Percentiles rank a stretch among this genome's conserved stretches.
phyloP scores from a whole-genome alignment of 2,113 vertebrate genomes.

The Xiphorhynchus elegans region DNA sequence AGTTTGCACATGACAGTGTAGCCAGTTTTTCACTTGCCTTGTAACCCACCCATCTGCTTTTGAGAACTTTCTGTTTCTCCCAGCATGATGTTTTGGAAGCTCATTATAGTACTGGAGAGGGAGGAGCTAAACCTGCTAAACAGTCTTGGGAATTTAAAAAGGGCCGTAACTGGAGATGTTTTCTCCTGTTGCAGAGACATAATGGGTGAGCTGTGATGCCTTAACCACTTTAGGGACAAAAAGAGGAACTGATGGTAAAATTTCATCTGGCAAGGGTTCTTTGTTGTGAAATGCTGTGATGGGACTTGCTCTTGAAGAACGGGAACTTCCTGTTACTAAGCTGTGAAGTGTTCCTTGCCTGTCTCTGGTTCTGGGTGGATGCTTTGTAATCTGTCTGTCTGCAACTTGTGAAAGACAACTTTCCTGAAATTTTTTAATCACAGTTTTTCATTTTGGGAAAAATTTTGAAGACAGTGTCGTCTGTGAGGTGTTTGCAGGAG shows the following conservation, averaged over 20 bases:
- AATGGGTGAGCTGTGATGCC: background rate
- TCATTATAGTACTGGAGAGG: background rate
- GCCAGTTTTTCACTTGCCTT: background rate
- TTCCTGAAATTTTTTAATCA: background rate
- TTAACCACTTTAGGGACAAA: background rate
- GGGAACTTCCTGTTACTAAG: conserved; percentile 8
- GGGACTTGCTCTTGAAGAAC: background rate
- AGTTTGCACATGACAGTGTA: background rate
- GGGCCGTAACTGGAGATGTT: background rate
- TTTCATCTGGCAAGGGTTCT: background rate
- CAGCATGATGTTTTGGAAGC: background rate
- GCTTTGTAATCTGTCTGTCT: background rate
- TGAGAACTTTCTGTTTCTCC: background rate
- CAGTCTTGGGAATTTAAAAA: background rate
- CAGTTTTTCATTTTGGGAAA: background rate
- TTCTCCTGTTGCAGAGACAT: background rate
- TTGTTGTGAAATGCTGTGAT: background rate
- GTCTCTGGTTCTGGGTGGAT: background rate
- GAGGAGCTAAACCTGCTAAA: background rate
- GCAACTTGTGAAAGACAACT: background rate
- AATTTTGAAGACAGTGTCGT: background rate
- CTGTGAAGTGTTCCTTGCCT: background rate
- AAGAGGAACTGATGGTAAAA: conserved; percentile 2
- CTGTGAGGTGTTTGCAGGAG: background rate
- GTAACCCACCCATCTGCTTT: background rate